Base-by-base conservation (phyloP, 92 coral and sea anemone species). In the Zoanthus sansibaricus region DNA sequence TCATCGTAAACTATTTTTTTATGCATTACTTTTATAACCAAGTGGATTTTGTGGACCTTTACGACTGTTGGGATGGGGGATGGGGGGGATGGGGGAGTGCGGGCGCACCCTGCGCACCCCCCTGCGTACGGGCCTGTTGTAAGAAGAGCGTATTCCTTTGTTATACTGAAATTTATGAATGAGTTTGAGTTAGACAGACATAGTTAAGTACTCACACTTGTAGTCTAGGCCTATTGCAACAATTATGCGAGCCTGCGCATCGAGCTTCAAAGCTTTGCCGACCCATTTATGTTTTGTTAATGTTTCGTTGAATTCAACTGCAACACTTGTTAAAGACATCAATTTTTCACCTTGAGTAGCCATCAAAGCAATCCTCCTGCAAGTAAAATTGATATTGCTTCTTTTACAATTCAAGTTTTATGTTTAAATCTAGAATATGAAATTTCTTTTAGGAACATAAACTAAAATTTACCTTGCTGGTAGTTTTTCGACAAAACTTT, bases 201-300 rank as follows among this genome's bases (percentile, higher is more conserved):
- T 33, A 32, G 8, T 72, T 30, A 15, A 13, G 48, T 15, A 33
- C 76, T 72, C 16, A 72, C 76, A 72, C 31, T 72, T 72, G 20
- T 72, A 72, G 54, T 72, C 76, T 15, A 72, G 76, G 25, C 76
- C 76, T 33, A 72, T 72, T 72, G 76, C 25, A 49, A 72, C 76
- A 4, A n/a, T 45, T 18, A 72, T 14, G 11, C 48, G 48, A 72
- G 76, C 76, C 54, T 72, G 76, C 2, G 14, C 48, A 15, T 72
- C 54, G 45, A 44, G 7, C 52, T 37, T 44, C 20, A 33, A n/a
- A 9, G 42, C n/a, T 46, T 72, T 33, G 17, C 15, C 11, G 9
- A 72, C 52, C 76, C 76, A 44, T 46, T 72, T 72, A 2, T 72
- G 30, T 37, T 72, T 72, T n/a, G n/a, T n/a, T n/a, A n/a, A n/a